phyloP scores from a whole-genome alignment of 2,113 vertebrate genomes.

The Eurypyga helias region DNA sequence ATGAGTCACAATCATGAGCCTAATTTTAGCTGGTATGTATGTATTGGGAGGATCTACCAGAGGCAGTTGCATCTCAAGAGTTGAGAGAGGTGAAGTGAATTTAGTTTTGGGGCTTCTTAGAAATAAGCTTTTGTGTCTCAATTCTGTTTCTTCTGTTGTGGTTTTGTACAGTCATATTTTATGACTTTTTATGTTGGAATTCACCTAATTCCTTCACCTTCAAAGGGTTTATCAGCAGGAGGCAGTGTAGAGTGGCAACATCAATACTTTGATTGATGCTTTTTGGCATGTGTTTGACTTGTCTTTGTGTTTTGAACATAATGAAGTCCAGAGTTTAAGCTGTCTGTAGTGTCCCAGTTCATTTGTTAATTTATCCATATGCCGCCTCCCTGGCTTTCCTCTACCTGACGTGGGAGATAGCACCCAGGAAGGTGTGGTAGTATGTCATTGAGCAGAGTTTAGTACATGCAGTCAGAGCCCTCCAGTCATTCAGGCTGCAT shows the following conservation, averaged over 20 bases:
- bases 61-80: not conserved
- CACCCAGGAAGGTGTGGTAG: not conserved
- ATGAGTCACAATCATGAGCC: slow-evolving; percentile 55
- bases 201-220: slow-evolving; percentile 11
- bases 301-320: not conserved
- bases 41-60: slow-evolving; percentile 24
- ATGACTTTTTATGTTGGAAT: not conserved
- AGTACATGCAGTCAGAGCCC: not conserved
- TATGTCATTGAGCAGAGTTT: not conserved
- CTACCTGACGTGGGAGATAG: not conserved
- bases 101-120: not conserved
- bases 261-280: slow-evolving; percentile 24
- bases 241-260: not conserved
- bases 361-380: not conserved
- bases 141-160: not conserved
- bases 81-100: not conserved
- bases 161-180: not conserved
- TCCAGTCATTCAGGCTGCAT: not conserved
- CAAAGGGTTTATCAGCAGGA: slow-evolving; percentile 16
- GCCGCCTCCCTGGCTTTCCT: not conserved
- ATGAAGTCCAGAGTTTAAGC: not conserved
- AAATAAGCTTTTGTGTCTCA: not conserved
- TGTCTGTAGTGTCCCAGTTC: not conserved
- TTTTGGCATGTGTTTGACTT: not conserved
- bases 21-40: slow-evolving; percentile 55